These are phyloP conservation scores for Andricus curvator DNA, from an alignment of 2,888 invertebrate genomes.

Conservation along the genomic window DNA sequence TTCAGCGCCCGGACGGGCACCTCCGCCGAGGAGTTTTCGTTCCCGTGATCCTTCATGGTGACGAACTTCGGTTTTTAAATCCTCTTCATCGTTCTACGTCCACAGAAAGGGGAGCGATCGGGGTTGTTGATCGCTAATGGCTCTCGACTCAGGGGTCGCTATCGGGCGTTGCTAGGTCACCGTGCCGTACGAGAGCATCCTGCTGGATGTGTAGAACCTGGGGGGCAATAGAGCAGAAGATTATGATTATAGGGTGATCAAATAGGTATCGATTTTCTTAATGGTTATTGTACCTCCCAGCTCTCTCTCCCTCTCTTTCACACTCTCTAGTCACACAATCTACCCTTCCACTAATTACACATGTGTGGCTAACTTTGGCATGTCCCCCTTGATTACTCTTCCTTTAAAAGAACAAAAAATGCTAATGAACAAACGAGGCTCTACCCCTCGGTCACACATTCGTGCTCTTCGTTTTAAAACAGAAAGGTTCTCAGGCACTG, in stretches of 20 bases:
- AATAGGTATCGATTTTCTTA: slow-evolving; percentile 33
- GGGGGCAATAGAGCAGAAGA: slow-evolving; percentile 16
- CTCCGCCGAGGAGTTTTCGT: slow-evolving; percentile 59
- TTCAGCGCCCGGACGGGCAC: slow-evolving; percentile 79
- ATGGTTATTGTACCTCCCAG: slow-evolving; percentile 41
- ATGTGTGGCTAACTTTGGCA: slow-evolving; percentile 12
- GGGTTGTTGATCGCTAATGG: slow-evolving; percentile 5
- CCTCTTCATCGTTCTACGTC: slow-evolving; percentile 5
- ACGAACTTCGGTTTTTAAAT: neutral
- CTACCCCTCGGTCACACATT: slow-evolving; percentile 26
- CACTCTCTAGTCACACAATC: slow-evolving; percentile 10
- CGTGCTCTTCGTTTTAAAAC: slow-evolving; percentile 28
- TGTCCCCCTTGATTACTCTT: slow-evolving; percentile 23
- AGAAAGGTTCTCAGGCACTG: slow-evolving; percentile 25
- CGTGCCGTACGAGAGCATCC: slow-evolving; percentile 43
- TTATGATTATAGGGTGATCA: slow-evolving; percentile 22
- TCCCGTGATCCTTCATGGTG: slow-evolving; percentile 70
- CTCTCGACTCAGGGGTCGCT: slow-evolving; percentile 10
- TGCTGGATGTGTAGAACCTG: neutral
- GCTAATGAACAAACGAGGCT: slow-evolving; percentile 24
- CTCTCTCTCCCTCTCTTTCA: slow-evolving; percentile 38
- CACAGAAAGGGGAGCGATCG: neutral
- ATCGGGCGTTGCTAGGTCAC: slow-evolving; percentile 44
- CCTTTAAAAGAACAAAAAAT: slow-evolving; percentile 38
- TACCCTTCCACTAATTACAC: slow-evolving; percentile 20